phyloP scores from a whole-genome alignment of 2,797 vertebrate species.

The Zenarchopterus dispar region DNA sequence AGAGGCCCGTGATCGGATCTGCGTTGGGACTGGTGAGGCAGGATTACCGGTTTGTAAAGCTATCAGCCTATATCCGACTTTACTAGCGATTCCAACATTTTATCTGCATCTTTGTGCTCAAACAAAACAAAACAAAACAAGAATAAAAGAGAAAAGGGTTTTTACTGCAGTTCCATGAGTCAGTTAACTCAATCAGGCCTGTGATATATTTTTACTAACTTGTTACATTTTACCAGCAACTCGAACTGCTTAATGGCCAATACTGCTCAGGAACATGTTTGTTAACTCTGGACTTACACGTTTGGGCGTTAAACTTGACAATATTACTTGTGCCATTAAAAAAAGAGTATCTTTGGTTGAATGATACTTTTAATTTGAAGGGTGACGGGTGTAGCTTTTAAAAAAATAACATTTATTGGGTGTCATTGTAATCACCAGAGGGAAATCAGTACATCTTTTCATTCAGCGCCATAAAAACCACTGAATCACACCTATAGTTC shows the following conservation, averaged over 20 bases:
- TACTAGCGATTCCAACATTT: constrained; percentile 16
- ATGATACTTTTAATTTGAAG: constrained; percentile 29
- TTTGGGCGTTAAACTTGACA: constrained; percentile 2
- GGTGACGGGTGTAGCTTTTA: no score
- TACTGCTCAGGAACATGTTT: neutral
- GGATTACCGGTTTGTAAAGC: constrained; percentile 28
- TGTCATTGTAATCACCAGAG: constrained; percentile 10
- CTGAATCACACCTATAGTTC: constrained; percentile 54
- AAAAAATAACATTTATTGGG: neutral
- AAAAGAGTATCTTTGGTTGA: neutral
- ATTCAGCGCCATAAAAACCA: constrained; percentile 8
- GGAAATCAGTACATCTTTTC: constrained; percentile 17
- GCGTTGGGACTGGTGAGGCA: constrained; percentile 58
- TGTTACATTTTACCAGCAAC: no score
- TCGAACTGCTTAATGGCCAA: no score
- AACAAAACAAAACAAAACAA: constrained; percentile 12
- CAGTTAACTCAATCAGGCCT: neutral
- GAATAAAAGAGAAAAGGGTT: neutral
- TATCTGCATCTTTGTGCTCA: neutral
- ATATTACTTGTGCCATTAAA: neutral
- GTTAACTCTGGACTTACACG: neutral
- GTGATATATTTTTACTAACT: no score
- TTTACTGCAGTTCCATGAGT: neutral
- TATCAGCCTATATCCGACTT: constrained; percentile 28
- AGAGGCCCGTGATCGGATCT: constrained; percentile 54